Conservation (phyloP, 2,888 invertebrate genomes). For the Mylabris sibirica region DNA sequence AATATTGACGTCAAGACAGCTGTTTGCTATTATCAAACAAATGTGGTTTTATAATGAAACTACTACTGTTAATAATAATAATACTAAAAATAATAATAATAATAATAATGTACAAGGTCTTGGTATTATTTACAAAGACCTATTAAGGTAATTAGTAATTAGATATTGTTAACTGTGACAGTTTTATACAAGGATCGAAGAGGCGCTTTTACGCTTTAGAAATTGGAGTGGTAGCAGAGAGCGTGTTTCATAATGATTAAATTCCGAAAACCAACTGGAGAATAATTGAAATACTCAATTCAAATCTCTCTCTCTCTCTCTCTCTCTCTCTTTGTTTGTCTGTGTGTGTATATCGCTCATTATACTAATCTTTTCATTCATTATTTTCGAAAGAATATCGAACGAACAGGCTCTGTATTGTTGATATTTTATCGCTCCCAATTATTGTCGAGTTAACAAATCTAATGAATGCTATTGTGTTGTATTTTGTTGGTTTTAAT, state of each 20-base stretch:
- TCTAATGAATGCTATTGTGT: slow-evolving; percentile 27
- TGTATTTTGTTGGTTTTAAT: neutral
- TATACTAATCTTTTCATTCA: neutral
- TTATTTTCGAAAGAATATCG: slow-evolving; percentile 21
- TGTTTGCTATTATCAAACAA: slow-evolving; percentile 41
- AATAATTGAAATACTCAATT: neutral
- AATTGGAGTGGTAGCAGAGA: too few relatives aligned
- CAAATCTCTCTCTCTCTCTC: too few relatives aligned
- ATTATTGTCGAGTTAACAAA: slow-evolving; percentile 24
- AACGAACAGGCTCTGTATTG: slow-evolving; percentile 16
- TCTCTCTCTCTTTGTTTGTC: too few relatives aligned
- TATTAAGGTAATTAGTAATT: slow-evolving; percentile 57
- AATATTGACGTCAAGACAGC: slow-evolving; percentile 34
- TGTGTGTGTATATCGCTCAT: too few relatives aligned
- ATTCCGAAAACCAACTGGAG: neutral
- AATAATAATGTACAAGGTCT: slow-evolving; percentile 20
- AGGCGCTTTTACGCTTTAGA: neutral
- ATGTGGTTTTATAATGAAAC: slow-evolving; percentile 38
- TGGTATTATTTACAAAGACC: slow-evolving; percentile 48
- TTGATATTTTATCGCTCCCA: slow-evolving; percentile 30
- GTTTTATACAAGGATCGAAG: slow-evolving; percentile 39
- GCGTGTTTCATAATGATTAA: neutral
- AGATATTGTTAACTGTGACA: slow-evolving; percentile 52
- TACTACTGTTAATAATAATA: slow-evolving; percentile 4
- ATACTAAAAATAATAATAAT: slow-evolving; percentile 14